Evolutionary conservation across 1,140 invertebrate genomes (phyloP).

Genomic region (Lasaia peninsularis): DNA sequence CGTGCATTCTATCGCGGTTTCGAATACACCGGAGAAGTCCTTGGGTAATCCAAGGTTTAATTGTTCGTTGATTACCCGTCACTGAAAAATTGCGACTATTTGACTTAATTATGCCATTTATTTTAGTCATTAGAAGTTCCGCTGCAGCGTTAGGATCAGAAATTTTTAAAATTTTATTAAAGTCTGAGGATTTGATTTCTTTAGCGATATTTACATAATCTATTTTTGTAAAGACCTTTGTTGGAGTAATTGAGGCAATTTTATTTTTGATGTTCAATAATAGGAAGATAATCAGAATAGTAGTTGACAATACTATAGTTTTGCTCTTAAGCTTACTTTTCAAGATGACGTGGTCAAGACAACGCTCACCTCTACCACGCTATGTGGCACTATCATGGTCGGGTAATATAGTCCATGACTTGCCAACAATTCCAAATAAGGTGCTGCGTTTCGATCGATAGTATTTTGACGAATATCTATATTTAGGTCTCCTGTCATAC

Average conservation of each 20-base stretch:
- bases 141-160: conserved; percentile 10
- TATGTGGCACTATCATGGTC: too few species aligned
- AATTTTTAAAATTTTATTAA: not conserved
- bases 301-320: conserved; percentile 12
- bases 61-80: conserved; percentile 1
- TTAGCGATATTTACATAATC: not conserved
- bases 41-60: conserved; percentile 19
- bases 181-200: not conserved
- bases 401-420: conserved; percentile 15
- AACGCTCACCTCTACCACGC: not conserved
- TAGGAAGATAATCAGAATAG: conserved; percentile 5
- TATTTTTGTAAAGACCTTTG: not conserved
- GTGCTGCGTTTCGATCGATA: not conserved
- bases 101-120: not conserved
- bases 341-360: conserved; percentile 15
- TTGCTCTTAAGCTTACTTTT: conserved; percentile 9
- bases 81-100: not conserved
- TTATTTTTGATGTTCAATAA: not conserved
- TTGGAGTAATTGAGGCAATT: not conserved
- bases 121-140: not conserved
- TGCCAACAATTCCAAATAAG: conserved; percentile 12
- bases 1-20: conserved; percentile 15
- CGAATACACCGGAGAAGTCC: conserved; percentile 19
- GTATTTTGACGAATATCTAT: conserved; percentile 13
- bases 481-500: conserved; percentile 5